A percentile compares a stretch with the other conserved stretches of the same genome.
Evolutionary conservation across 2,113 vertebrate species (phyloP).

Genomic region (Zingel zingel): DNA sequence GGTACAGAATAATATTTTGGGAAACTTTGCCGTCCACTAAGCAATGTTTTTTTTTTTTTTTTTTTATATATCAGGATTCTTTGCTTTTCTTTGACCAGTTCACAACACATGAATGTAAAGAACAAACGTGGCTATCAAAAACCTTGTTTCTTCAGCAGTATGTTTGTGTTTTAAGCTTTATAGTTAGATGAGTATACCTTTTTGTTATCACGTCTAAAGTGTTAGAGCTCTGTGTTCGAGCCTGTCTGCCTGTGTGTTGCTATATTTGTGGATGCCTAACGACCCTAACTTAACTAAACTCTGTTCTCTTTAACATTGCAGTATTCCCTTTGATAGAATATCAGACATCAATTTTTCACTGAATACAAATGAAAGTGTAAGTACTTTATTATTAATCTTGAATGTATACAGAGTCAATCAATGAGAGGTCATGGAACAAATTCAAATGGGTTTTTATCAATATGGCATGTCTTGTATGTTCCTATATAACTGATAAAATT

Average conservation of each 20-base stretch:
- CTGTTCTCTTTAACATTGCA: conserved; percentile 85
- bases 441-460: conserved; percentile 4
- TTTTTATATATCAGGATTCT: not conserved
- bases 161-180: not conserved
- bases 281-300: conserved; percentile 74
- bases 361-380: conserved; percentile 99
- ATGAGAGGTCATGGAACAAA: not conserved
- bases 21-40: not conserved
- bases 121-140: not conserved
- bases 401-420: conserved; percentile 4
- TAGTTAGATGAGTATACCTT: not conserved
- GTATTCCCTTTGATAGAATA: conserved; percentile 99
- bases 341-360: conserved; percentile 99
- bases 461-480: conserved; percentile 2
- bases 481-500: not conserved
- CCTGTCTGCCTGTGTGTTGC: conserved; percentile 34
- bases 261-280: conserved; percentile 56
- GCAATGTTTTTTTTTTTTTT: not conserved
- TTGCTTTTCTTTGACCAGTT: not conserved
- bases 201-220: not conserved
- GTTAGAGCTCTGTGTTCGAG: conserved; percentile 3
- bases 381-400: conserved; percentile 80
- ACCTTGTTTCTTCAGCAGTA: not conserved
- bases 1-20: not conserved
- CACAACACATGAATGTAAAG: not conserved